Percentiles rank a stretch among this genome's conserved stretches.
phyloP scores from a whole-genome alignment of 2,888 invertebrate genomes.

The Gortyna flavago region DNA sequence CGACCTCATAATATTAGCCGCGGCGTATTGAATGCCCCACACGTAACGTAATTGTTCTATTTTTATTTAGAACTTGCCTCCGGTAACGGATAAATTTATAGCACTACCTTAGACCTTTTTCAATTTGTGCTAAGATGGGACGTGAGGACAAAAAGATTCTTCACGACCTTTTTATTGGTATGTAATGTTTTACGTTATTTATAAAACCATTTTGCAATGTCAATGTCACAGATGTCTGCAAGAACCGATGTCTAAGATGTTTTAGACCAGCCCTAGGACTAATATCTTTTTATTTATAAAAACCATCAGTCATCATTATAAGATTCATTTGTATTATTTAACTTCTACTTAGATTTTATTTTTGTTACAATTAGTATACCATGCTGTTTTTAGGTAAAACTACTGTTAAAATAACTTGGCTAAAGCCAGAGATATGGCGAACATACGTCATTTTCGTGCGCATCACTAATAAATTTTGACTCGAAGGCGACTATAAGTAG shows the following conservation, averaged over 20 bases:
- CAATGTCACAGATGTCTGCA: background rate
- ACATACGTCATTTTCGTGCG: constrained; percentile 1
- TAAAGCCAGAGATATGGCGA: background rate
- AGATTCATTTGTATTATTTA: background rate
- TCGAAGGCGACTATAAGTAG: constrained; percentile 31
- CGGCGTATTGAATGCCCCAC: constrained; percentile 53
- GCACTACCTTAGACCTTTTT: constrained; percentile 57
- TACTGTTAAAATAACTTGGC: too few relatives aligned
- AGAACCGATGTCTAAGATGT: background rate
- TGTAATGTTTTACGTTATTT: constrained; percentile 27
- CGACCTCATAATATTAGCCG: constrained; percentile 61
- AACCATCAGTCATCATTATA: too few relatives aligned
- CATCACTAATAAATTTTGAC: constrained; percentile 31
- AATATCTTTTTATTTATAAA: background rate
- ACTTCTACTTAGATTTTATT: background rate
- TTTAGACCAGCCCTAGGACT: background rate
- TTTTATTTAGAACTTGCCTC: constrained; percentile 60
- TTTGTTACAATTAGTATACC: background rate
- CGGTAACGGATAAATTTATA: constrained; percentile 50
- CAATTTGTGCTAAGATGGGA: constrained; percentile 58
- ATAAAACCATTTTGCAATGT: constrained; percentile 35
- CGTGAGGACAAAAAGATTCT: constrained; percentile 12
- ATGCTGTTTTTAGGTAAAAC: background rate
- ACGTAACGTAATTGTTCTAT: constrained; percentile 59
- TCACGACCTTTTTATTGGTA: constrained; percentile 23